Base-by-base conservation (phyloP, 2,888 invertebrate species). In the Meliscaeva auricollis region DNA sequence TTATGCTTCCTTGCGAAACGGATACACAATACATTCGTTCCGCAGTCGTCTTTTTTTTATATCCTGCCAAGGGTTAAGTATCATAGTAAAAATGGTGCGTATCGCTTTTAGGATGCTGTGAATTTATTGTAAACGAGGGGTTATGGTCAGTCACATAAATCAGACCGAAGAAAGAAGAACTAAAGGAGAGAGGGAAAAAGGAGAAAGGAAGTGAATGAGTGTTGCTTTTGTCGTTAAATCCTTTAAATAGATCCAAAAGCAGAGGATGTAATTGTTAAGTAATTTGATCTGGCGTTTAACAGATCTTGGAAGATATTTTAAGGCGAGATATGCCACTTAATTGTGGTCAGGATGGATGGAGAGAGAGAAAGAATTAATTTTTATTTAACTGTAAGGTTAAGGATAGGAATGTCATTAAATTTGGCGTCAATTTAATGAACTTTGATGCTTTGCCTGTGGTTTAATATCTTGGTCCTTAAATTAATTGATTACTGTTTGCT, bases 1-100 rank as follows among this genome's bases (percentile, higher is more conserved):
- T 80, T 80, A 84, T 84, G 84, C 75, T 84, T 80, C 46, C 72
- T 84, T 84, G 84, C 84, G 62, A 56, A 69, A 78, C 17, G 26
- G 68, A 66, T 50, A 48, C 64, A 48, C 5, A 58, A 58, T 48
- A 26, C 26, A 11, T 30, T 48, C 46, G 9, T 41, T 22, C 17
- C 48, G 41, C 38, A 64, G 48, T 4, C 22, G 20, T 52, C 44
- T 69, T 69, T 69, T 73, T 26, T 74, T 62, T 69, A 72, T 80
- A 60, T 75, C 80, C 72, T 84, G 80, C 84, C 84, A 84, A 84
- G 84, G 84, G 80, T 84, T 84, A 84, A 72, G 84, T 76, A 66
- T 66, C 20, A 9, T 6, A 75, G 50, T 84, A 84, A 84, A 84
- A 84, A 54, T 60, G 41, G 44, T 72, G 38, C 70, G 48, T 69